phyloP scores from a whole-genome alignment of 2,888 invertebrate genomes.

The Drosophila sordidula region DNA sequence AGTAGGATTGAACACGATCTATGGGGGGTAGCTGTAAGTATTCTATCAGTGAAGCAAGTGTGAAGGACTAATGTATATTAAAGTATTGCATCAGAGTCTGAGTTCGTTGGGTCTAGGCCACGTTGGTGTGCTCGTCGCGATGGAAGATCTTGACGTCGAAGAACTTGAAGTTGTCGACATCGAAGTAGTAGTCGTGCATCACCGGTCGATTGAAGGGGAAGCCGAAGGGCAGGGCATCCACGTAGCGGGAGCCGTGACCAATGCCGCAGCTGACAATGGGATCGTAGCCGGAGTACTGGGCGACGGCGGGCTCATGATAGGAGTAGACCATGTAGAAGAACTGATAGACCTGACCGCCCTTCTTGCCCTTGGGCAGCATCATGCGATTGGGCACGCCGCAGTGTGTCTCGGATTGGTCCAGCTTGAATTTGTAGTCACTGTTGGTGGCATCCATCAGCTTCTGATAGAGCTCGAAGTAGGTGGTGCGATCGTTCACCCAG shows the following conservation, averaged over 20 bases:
- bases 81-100: conserved; percentile 31
- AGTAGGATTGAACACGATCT: conserved; percentile 55
- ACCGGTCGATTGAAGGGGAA: conserved; percentile 91
- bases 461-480: conserved; percentile 85
- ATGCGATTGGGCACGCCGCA: conserved; percentile 88
- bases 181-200: conserved; percentile 87
- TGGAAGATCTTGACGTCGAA: conserved; percentile 89
- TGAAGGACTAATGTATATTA: conserved; percentile 14
- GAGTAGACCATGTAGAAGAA: conserved; percentile 88
- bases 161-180: conserved; percentile 89
- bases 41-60: conserved; percentile 8
- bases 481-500: conserved; percentile 87
- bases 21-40: conserved; percentile 36
- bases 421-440: conserved; percentile 85
- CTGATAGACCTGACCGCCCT: conserved; percentile 88
- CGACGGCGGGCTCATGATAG: conserved; percentile 85
- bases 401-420: conserved; percentile 86
- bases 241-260: conserved; percentile 85
- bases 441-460: conserved; percentile 86
- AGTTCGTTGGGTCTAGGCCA: conserved; percentile 77
- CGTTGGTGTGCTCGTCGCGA: conserved; percentile 85
- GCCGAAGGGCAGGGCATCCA: conserved; percentile 87
- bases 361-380: conserved; percentile 88
- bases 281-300: conserved; percentile 86
- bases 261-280: conserved; percentile 86